These are phyloP conservation scores for Neocrepidodera transversa DNA, from an alignment of 2,888 invertebrate species.

Conservation along the genomic window DNA sequence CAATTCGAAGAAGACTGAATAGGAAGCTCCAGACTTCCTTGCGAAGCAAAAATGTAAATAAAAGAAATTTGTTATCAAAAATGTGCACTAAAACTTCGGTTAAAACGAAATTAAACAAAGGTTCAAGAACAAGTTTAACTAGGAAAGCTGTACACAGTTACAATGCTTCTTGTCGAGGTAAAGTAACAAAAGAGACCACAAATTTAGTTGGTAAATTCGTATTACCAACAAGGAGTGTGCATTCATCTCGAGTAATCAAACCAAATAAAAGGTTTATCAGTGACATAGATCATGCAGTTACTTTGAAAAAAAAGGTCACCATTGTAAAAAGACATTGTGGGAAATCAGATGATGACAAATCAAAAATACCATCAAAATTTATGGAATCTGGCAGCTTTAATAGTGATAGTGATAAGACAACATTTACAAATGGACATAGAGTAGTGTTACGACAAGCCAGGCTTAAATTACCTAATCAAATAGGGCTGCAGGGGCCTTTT, in stretches of 20 bases:
- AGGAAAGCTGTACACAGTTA: conserved; percentile 42
- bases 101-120: conserved; percentile 44
- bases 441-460: conserved; percentile 68
- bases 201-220: conserved; percentile 71
- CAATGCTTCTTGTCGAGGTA: conserved; percentile 38
- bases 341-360: conserved; percentile 40
- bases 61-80: conserved; percentile 51
- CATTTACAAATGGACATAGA: conserved; percentile 65
- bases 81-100: conserved; percentile 47
- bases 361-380: conserved; percentile 29
- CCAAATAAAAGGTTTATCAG: conserved; percentile 86
- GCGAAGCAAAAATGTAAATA: conserved; percentile 48
- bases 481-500: conserved; percentile 72
- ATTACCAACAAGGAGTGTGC: conserved; percentile 80
- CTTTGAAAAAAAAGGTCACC: conserved; percentile 54
- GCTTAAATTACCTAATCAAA: conserved; percentile 44
- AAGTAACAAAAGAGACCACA: conserved; percentile 46
- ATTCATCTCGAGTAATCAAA: conserved; percentile 86
- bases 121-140: conserved; percentile 40
- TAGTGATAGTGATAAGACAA: conserved; percentile 49
- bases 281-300: conserved; percentile 55
- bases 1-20: conserved; percentile 49
- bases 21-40: conserved; percentile 50
- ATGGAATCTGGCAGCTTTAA: conserved; percentile 38
- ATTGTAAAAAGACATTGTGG: conserved; percentile 46